These are phyloP conservation scores for Erithacus rubecula DNA, from an alignment of 2,797 vertebrate genomes.

Conservation along the genomic window DNA sequence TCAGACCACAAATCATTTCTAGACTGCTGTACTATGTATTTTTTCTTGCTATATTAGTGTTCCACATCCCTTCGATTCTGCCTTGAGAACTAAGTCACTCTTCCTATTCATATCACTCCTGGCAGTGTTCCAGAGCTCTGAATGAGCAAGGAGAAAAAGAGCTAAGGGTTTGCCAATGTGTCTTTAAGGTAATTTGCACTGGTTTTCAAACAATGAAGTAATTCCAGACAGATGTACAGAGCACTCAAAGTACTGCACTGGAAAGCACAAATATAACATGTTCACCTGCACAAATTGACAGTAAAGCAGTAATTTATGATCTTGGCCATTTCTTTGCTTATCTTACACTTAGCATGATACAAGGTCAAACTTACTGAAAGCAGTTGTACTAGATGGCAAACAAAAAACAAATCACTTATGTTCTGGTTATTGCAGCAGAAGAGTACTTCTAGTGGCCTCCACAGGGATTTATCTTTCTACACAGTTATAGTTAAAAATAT, in stretches of 20 bases:
- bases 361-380: not conserved
- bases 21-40: not conserved
- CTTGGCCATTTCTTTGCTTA: not conserved
- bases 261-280: not conserved
- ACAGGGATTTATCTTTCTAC: not conserved
- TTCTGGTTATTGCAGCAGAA: not conserved
- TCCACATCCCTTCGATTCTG: not conserved
- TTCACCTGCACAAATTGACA: not conserved
- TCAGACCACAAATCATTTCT: not conserved
- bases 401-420: not conserved
- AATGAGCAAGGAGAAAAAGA: constrained; percentile 13
- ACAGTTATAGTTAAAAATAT: not conserved
- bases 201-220: not conserved
- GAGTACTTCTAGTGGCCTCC: not conserved
- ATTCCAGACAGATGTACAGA: not conserved
- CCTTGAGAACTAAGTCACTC: constrained; percentile 30
- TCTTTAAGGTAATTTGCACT: constrained; percentile 9
- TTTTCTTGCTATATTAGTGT: not conserved
- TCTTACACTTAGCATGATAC: not conserved
- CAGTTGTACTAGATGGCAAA: not conserved
- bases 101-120: constrained; percentile 22
- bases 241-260: not conserved
- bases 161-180: not conserved
- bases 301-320: not conserved
- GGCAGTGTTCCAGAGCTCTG: not conserved